Evolutionary conservation across 2,113 vertebrate species (phyloP).

Genomic region (Canis aureus): DNA sequence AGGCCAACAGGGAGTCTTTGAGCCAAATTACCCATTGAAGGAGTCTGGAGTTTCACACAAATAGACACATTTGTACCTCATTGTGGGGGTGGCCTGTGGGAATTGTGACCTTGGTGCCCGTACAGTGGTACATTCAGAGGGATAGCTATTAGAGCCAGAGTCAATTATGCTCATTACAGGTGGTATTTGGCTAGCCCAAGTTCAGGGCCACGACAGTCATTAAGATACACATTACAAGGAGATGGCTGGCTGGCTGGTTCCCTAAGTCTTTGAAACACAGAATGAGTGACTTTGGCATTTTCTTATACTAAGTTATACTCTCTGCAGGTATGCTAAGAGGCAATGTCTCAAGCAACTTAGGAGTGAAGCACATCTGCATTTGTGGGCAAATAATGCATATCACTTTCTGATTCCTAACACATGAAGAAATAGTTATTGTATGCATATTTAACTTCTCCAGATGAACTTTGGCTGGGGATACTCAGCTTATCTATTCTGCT

Average conservation of each 20-base stretch:
- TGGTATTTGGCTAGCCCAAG: background rate
- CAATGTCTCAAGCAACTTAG: constrained; percentile 7
- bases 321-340: background rate
- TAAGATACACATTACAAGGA: background rate
- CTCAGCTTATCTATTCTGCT: constrained; percentile 2
- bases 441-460: constrained; percentile 1
- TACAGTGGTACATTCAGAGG: background rate
- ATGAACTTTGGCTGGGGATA: constrained; percentile 28
- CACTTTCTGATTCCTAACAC: background rate
- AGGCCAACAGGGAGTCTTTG: background rate
- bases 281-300: constrained; percentile 14
- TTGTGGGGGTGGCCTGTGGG: background rate
- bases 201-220: background rate
- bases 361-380: constrained; percentile 44
- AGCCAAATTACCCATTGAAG: background rate
- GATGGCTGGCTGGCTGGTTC: background rate
- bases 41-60: background rate
- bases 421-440: background rate
- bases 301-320: background rate
- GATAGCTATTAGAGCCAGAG: background rate
- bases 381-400: background rate
- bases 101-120: background rate
- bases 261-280: constrained; percentile 46
- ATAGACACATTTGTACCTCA: background rate
- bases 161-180: background rate